Conservation (phyloP, 1,140 invertebrate species). For the Macrosteles quadrilineatus region DNA sequence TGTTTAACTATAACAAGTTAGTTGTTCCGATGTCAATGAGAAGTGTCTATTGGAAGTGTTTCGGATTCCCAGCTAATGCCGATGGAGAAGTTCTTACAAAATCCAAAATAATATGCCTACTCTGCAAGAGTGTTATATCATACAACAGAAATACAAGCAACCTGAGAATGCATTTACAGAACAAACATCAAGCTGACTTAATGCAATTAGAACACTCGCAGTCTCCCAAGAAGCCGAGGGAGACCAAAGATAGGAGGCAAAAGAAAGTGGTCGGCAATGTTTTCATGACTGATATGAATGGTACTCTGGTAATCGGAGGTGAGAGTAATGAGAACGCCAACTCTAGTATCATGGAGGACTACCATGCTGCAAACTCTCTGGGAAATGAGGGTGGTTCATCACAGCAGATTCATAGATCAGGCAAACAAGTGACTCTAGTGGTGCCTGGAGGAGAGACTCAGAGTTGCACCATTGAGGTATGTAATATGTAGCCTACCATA, state of each 20-base stretch:
- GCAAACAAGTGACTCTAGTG: background rate
- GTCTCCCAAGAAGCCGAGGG: conserved; percentile 43
- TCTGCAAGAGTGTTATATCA: conserved; percentile 62
- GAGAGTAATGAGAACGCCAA: conserved; percentile 41
- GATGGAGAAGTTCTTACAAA: conserved; percentile 63
- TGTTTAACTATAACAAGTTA: conserved; percentile 51
- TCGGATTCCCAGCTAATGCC: conserved; percentile 63
- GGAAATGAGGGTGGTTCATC: conserved; percentile 51
- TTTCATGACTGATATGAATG: conserved; percentile 53
- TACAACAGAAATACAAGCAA: conserved; percentile 67
- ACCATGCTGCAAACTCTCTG: no score
- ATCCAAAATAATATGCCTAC: conserved; percentile 61
- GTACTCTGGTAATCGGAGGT: conserved; percentile 53
- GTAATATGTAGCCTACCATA: background rate
- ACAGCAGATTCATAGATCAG: conserved; percentile 47
- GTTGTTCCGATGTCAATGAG: conserved; percentile 62
- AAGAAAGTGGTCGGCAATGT: conserved; percentile 49
- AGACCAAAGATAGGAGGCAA: conserved; percentile 51
- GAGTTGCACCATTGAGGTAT: conserved; percentile 4
- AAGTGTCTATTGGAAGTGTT: conserved; percentile 66
- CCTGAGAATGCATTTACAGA: conserved; percentile 62
- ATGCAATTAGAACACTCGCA: conserved; percentile 50
- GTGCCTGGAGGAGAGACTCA: background rate
- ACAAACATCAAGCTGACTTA: conserved; percentile 57
- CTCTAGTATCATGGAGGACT: no score